Conservation (phyloP, 2,888 invertebrate genomes). For the Tenthredo mesomela region DNA sequence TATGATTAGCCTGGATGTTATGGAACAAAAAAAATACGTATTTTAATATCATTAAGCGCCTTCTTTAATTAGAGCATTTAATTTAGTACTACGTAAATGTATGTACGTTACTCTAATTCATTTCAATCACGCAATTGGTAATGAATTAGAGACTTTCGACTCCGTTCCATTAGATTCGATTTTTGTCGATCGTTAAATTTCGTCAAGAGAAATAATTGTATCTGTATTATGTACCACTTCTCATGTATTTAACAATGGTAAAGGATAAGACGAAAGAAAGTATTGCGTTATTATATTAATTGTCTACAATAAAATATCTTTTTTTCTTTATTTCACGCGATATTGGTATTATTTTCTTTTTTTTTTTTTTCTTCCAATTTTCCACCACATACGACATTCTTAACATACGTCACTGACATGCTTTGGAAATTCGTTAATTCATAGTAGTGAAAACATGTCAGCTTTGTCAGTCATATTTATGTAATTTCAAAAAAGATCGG, state of each 20-base stretch:
- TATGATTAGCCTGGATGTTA: not conserved
- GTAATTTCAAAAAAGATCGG: no score
- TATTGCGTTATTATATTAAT: not conserved
- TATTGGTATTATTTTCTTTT: not conserved
- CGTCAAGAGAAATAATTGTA: not conserved
- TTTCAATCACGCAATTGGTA: not conserved
- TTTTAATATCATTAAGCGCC: not conserved
- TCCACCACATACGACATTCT: not conserved
- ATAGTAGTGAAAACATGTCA: not conserved
- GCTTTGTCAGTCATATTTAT: no score
- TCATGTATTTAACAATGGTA: not conserved
- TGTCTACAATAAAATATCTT: not conserved
- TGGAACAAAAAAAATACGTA: not conserved
- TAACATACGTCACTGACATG: not conserved
- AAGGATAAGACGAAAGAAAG: not conserved
- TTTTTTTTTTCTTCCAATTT: not conserved
- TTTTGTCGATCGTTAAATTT: not conserved
- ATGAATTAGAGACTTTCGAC: not conserved
- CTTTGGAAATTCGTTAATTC: not conserved
- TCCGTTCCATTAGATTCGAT: slow-evolving; percentile 1
- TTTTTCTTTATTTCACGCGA: not conserved
- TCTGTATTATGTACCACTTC: not conserved
- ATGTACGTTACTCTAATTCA: not conserved
- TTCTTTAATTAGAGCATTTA: not conserved
- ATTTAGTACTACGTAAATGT: not conserved